Conservation (phyloP, 2,888 invertebrate genomes). For the Drosophila barbarae region DNA sequence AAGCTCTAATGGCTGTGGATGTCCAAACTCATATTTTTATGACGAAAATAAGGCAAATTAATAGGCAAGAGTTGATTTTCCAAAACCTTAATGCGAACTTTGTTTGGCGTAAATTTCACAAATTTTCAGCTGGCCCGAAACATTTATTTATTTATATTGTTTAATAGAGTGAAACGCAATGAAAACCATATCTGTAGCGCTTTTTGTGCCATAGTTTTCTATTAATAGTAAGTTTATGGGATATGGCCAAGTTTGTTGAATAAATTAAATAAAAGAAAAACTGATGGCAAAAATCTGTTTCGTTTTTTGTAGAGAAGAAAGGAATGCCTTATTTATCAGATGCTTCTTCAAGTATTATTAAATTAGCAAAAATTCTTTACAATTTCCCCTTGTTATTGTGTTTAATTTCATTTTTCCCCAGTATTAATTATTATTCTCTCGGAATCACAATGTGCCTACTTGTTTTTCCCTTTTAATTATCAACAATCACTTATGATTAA, state of each 20-base stretch:
- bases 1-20: conserved; percentile 39
- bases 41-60: conserved; percentile 38
- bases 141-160: conserved; percentile 4
- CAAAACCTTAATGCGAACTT: conserved; percentile 46
- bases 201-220: conserved; percentile 2
- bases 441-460: background rate
- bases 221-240: conserved; percentile 11
- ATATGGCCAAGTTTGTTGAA: background rate
- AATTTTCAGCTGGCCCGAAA: conserved; percentile 10
- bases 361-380: background rate
- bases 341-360: background rate
- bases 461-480: background rate
- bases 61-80: conserved; percentile 40
- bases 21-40: conserved; percentile 27
- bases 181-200: conserved; percentile 22
- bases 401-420: background rate
- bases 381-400: too few relatives aligned
- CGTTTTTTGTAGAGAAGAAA: background rate
- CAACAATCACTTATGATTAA: background rate
- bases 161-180: conserved; percentile 13
- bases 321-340: too few relatives aligned
- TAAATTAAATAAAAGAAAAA: background rate
- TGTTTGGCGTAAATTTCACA: conserved; percentile 24
- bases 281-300: background rate
- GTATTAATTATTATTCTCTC: background rate